Evolutionary conservation across 2,113 vertebrate genomes (phyloP).

Genomic region (Noturus placidus): DNA sequence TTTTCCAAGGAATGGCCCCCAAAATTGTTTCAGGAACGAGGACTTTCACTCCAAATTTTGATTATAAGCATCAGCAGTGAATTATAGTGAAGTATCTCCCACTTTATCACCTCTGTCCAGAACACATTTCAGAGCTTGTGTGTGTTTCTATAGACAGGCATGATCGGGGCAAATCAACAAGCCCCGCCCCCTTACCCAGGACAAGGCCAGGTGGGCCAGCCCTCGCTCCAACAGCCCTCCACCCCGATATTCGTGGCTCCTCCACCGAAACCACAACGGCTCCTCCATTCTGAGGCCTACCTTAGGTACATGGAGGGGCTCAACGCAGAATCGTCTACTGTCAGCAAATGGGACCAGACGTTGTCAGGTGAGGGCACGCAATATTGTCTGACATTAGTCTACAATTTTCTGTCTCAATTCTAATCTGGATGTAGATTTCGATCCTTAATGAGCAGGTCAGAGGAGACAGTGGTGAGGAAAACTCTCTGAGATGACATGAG

Average conservation of each 20-base stretch:
- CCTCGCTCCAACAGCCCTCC: slow-evolving; percentile 87
- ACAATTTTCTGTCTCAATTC: not conserved
- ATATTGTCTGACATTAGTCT: not conserved
- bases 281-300: slow-evolving; percentile 97
- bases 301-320: slow-evolving; percentile 96
- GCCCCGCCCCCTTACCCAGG: slow-evolving; percentile 89
- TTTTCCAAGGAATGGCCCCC: not conserved
- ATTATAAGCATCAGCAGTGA: not conserved
- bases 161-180: slow-evolving; percentile 82
- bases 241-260: slow-evolving; percentile 95
- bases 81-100: not conserved
- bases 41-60: not conserved
- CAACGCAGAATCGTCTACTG: slow-evolving; percentile 86
- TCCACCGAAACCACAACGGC: slow-evolving; percentile 91
- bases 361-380: slow-evolving; percentile 79
- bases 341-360: slow-evolving; percentile 98
- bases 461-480: not conserved
- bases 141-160: slow-evolving; percentile 73
- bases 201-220: slow-evolving; percentile 79
- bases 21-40: not conserved
- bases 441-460: not conserved
- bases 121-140: not conserved
- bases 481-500: not conserved
- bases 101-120: not conserved
- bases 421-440: not conserved